A percentile compares a stretch with the other conserved stretches of the same genome.
phyloP scores from a whole-genome alignment of 2,797 vertebrate genomes.

The Cynopterus sphinx region DNA sequence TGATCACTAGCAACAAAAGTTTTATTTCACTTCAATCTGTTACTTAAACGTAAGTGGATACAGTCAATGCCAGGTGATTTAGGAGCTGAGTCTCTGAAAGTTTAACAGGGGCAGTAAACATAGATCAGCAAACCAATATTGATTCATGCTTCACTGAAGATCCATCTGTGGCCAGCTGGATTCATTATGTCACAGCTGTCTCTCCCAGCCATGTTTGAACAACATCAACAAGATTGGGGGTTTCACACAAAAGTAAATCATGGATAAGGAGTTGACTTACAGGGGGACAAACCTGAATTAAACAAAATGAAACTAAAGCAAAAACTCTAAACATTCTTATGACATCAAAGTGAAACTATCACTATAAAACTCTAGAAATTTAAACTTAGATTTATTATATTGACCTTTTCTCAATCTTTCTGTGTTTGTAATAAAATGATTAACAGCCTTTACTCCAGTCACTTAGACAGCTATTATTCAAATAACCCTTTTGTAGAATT shows the following conservation, averaged over 20 bases:
- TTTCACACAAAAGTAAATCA: slow-evolving; percentile 44
- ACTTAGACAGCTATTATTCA: background rate
- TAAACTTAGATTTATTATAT: background rate
- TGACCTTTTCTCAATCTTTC: background rate
- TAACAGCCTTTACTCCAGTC: background rate
- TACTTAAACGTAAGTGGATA: background rate
- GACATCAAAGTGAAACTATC: background rate
- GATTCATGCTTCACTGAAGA: slow-evolving; percentile 62
- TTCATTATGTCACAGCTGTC: slow-evolving; percentile 52
- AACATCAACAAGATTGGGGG: slow-evolving; percentile 37
- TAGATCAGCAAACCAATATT: slow-evolving; percentile 60
- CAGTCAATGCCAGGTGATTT: slow-evolving; percentile 48
- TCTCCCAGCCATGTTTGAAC: slow-evolving; percentile 35
- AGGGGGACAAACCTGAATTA: background rate
- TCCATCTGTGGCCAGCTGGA: slow-evolving; percentile 53
- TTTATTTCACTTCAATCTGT: slow-evolving; percentile 34
- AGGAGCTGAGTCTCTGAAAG: slow-evolving; percentile 35
- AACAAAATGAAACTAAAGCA: background rate
- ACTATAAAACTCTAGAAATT: background rate
- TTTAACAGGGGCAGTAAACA: slow-evolving; percentile 54
- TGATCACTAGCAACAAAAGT: slow-evolving; percentile 27
- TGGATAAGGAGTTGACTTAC: background rate
- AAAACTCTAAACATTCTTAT: background rate
- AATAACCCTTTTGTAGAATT: background rate
- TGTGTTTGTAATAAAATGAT: background rate